Base-by-base conservation (phyloP, 2,797 vertebrate genomes). In the Nannoperca obscura region DNA sequence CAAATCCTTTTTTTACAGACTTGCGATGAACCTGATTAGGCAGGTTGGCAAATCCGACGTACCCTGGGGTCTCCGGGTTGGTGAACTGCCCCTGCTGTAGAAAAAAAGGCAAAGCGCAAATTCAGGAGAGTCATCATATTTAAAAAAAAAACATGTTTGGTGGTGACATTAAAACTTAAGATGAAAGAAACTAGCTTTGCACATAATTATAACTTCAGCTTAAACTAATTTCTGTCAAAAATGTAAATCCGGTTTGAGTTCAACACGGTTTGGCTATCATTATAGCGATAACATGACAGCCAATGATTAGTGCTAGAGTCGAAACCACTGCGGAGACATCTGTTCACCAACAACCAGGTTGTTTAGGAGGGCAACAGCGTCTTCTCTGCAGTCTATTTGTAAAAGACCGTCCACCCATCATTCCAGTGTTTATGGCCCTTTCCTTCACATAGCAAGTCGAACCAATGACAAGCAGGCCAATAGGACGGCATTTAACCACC, bases 11-110 rank as follows among this genome's bases (percentile, higher is more conserved):
- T 85, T 99, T 99, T 71, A 99, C 98, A 4, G 98, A 99, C 88
- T 99, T 99, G 52, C 98, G 97, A 83, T 99, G 98, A 88, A 99
- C 98, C 91, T 99, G 98, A 84, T 99, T 99, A 34, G 98, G 98
- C 82, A 99, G 96, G 85, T 99, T 99, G 74, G 98, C 98, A 77
- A 99, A 99, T 81, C 98, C 98, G 75, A 99, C 97, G 76, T 99
- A 99, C 42, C 98, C 98, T 7, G 98, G 97, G 44, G 97, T 99
- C 94, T 99, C 98, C 46, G 98, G 98, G 88, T 99, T 99, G 87
- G 95, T 95, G 91, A 99, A 98, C 71, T 99, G 98, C 3, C 95
- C 96, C 81, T 96, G 94, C 92, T 94, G 81, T 83, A 9, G 38
- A 64, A 53, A 58, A 30, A 30, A 24, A 59, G 65, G 47, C 3